Base-by-base conservation (phyloP, 2,113 vertebrate species). In the Poecilia latipinna region DNA sequence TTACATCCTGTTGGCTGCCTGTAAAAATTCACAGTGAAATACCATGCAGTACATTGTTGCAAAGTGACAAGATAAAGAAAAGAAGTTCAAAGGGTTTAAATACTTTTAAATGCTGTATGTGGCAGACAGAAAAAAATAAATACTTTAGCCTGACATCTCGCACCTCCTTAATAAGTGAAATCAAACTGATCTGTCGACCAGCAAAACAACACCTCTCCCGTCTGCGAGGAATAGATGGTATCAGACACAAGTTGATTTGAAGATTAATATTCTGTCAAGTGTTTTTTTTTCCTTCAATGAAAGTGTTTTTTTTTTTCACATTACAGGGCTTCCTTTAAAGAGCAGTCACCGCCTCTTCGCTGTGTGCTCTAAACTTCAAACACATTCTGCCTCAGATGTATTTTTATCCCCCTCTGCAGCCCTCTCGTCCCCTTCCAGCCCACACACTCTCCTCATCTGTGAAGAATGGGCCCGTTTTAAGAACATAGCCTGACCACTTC, bases 401-500 rank as follows among this genome's bases (percentile, higher is more conserved):
- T 86, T 89, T 86, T 83, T 85, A 85, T 70, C 69, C 64, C 22
- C 22, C 4, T 60, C 67, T 17, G 8, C 68, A n/a, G 4, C 26
- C 70, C 8, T 28, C 60, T 8, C 1, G 26, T 28, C 60, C 11
- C 17, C 26, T 29, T 48, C 29, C 44, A 28, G 2, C 12, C 26
- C 24, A 63, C 19, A 51, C 71, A 57, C 63, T 73, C 33, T 66
- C 28, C 61, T 32, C 57, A 63, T 62, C 70, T n/a, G 70, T 60
- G 64, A 10, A 75, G 51, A 70, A 75, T 66, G 70, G 62, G 42
- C 48, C 82, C 80, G 75, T 84, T 78, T 65, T 72, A 70, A 62
- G 76, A 77, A 83, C 79, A 79, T 74, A 44, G 75, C 87, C 77
- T 87, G 86, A 86, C 86, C 88, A 80, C 79, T 69, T 86, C 77